These are phyloP conservation scores for Lordiphosa andalusiaca DNA, from an alignment of 2,888 invertebrate species.

Conservation along the genomic window DNA sequence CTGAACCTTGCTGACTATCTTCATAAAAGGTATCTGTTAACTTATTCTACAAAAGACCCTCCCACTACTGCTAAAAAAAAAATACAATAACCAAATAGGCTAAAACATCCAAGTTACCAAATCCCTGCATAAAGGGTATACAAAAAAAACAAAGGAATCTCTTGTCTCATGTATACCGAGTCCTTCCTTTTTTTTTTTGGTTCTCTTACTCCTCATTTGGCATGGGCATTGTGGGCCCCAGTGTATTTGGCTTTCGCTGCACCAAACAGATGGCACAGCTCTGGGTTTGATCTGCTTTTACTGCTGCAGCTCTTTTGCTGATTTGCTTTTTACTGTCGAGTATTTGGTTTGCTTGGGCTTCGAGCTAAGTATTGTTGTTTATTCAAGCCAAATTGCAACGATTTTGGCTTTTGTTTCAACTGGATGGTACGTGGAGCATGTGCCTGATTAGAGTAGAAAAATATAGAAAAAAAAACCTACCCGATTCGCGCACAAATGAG, in stretches of 20 bases:
- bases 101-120: no score
- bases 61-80: no score
- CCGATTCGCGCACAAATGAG: slow-evolving; percentile 31
- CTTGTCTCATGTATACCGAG: not conserved
- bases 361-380: slow-evolving; percentile 50
- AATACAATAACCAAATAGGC: no score
- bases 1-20: no score
- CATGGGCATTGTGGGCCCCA: slow-evolving; percentile 48
- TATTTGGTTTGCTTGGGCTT: slow-evolving; percentile 26
- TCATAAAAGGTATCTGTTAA: no score
- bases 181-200: not conserved
- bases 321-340: slow-evolving; percentile 49
- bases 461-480: slow-evolving; percentile 7
- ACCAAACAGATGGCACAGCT: slow-evolving; percentile 31
- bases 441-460: slow-evolving; percentile 49
- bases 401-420: slow-evolving; percentile 43
- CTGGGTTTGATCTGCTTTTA: slow-evolving; percentile 50
- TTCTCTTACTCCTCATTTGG: slow-evolving; percentile 33
- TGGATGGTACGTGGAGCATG: slow-evolving; percentile 43
- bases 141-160: slow-evolving; percentile 1
- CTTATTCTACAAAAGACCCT: no score
- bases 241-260: slow-evolving; percentile 32
- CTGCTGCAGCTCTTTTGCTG: slow-evolving; percentile 34
- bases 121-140: not conserved
- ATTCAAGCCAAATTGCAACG: slow-evolving; percentile 63